phyloP scores from a whole-genome alignment of 2,113 vertebrate genomes.

The Archocentrus centrarchus region DNA sequence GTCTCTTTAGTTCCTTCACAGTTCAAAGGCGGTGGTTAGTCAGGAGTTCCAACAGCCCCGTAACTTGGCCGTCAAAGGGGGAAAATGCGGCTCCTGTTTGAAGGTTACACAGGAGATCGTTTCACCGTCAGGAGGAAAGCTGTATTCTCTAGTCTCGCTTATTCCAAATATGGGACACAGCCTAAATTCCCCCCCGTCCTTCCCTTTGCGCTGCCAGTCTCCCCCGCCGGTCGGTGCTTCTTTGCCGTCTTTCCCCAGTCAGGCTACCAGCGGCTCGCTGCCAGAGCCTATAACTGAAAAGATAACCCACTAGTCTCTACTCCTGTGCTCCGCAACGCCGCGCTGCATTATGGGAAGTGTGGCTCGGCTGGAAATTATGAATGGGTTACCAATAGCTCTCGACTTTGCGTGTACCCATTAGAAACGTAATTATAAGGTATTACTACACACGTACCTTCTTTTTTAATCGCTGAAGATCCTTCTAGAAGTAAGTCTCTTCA shows the following conservation, averaged over 20 bases:
- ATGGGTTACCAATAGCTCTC: slow-evolving; percentile 8
- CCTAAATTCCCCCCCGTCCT: slow-evolving; percentile 58
- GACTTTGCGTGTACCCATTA: background rate
- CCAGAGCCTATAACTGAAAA: slow-evolving; percentile 40
- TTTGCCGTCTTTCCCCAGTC: slow-evolving; percentile 69
- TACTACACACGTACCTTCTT: background rate
- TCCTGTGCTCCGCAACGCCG: background rate
- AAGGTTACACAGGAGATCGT: slow-evolving; percentile 52
- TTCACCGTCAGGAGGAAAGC: slow-evolving; percentile 51
- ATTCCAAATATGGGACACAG: slow-evolving; percentile 73
- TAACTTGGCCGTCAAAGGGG: slow-evolving; percentile 29
- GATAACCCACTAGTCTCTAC: background rate
- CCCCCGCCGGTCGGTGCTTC: slow-evolving; percentile 71
- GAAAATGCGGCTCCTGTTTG: slow-evolving; percentile 29
- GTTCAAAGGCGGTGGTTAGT: slow-evolving; percentile 36
- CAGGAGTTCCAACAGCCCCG: slow-evolving; percentile 22
- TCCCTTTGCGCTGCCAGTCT: slow-evolving; percentile 56
- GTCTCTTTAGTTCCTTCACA: slow-evolving; percentile 57
- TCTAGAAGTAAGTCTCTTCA: background rate
- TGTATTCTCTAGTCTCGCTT: slow-evolving; percentile 61
- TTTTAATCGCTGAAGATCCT: background rate
- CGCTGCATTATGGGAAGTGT: slow-evolving; percentile 63
- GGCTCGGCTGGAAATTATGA: slow-evolving; percentile 22
- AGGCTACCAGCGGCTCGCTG: slow-evolving; percentile 52
- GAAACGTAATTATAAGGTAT: background rate